These are phyloP conservation scores for Penaeus indicus DNA, from an alignment of 1,140 invertebrate species.

Conservation along the genomic window DNA sequence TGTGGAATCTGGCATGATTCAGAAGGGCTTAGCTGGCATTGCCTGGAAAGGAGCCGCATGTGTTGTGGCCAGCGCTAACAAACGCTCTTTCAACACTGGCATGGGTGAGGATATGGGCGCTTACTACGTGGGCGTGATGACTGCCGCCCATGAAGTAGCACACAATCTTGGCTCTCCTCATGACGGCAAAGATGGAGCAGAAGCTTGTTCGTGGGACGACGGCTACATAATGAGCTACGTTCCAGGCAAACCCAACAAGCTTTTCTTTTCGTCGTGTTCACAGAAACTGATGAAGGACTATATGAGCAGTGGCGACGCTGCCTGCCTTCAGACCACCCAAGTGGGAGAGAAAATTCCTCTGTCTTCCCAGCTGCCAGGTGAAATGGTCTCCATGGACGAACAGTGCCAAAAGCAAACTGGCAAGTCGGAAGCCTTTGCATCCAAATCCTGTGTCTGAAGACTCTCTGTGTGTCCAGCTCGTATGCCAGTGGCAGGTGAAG, in stretches of 20 bases:
- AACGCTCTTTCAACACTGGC: conserved; percentile 51
- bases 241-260: conserved; percentile 40
- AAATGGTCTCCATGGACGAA: conserved; percentile 42
- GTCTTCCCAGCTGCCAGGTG: conserved; percentile 43
- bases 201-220: conserved; percentile 58
- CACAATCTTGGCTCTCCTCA: conserved; percentile 67
- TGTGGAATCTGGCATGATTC: conserved; percentile 38
- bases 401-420: conserved; percentile 49
- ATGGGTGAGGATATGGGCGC: conserved; percentile 65
- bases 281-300: conserved; percentile 52
- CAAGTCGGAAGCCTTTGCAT: conserved; percentile 45
- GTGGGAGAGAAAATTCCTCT: neutral
- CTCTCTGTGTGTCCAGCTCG: conserved; percentile 53
- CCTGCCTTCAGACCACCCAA: conserved; percentile 40
- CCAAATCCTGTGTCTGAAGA: conserved; percentile 32
- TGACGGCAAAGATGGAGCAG: conserved; percentile 60
- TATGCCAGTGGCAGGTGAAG: conserved; percentile 52
- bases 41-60: conserved; percentile 53
- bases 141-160: conserved; percentile 67
- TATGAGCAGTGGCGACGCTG: neutral
- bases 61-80: conserved; percentile 1
- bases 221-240: conserved; percentile 67
- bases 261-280: conserved; percentile 60
- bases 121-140: conserved; percentile 66
- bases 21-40: conserved; percentile 37